phyloP scores from a whole-genome alignment of 92 coral and sea anemone species.

The Blastomussa wellsi region DNA sequence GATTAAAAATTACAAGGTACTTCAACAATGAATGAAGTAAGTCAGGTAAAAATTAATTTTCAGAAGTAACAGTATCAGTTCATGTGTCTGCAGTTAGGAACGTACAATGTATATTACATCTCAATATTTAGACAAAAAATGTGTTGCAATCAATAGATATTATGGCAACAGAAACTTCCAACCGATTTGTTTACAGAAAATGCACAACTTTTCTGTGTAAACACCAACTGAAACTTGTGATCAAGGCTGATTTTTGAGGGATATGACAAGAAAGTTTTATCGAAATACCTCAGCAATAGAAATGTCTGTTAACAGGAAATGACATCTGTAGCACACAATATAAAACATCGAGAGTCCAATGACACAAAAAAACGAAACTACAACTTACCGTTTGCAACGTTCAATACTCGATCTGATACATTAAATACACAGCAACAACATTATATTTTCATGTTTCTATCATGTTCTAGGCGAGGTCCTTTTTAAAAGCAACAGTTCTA shows the following conservation, averaged over 20 bases:
- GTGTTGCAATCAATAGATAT: neutral
- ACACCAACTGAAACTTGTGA: conserved; percentile 3
- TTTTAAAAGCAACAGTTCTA: neutral
- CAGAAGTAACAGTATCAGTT: neutral
- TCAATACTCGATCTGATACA: neutral
- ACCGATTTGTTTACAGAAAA: conserved; percentile 26
- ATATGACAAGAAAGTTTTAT: neutral
- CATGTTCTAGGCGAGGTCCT: neutral
- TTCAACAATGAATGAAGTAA: neutral
- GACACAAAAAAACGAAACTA: neutral
- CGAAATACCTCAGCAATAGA: neutral
- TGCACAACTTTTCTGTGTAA: neutral
- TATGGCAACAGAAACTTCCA: conserved; percentile 1
- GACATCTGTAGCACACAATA: conserved; percentile 1
- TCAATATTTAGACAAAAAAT: neutral
- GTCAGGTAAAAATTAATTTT: neutral
- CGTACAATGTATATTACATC: neutral
- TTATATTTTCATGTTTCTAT: neutral
- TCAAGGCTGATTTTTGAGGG: neutral
- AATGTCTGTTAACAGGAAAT: neutral
- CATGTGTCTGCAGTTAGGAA: neutral
- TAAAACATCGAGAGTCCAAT: neutral
- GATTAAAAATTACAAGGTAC: neutral
- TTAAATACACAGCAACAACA: neutral
- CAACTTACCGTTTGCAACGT: neutral